Conservation (phyloP, 1,140 invertebrate genomes). For the Diorhabda carinulata region DNA sequence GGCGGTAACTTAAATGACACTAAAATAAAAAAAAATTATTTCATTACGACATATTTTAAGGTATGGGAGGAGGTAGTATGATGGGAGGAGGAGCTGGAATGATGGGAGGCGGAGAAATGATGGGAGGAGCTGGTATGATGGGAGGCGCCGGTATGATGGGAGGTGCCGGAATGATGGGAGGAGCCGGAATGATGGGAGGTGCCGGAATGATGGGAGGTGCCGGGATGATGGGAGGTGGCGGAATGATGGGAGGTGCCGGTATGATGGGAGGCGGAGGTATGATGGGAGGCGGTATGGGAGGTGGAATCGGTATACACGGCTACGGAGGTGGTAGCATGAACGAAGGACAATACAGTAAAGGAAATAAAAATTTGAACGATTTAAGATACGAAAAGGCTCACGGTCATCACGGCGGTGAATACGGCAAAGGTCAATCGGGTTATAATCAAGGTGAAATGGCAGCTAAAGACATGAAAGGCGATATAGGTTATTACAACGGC, state of each 20-base stretch:
- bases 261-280: conserved; percentile 11
- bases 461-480: conserved; percentile 52
- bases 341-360: conserved; percentile 53
- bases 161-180: conserved; percentile 12
- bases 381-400: conserved; percentile 51
- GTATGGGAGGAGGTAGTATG: conserved; percentile 32
- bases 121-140: conserved; percentile 3
- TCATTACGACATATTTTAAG: not conserved
- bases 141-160: conserved; percentile 21
- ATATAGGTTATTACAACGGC: conserved; percentile 55
- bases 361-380: conserved; percentile 53
- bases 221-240: conserved; percentile 7
- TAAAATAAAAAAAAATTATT: not conserved
- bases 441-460: conserved; percentile 51
- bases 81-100: not conserved
- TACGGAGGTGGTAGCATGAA: conserved; percentile 50
- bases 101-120: conserved; percentile 6
- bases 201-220: conserved; percentile 26
- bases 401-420: conserved; percentile 52
- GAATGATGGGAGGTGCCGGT: conserved; percentile 5
- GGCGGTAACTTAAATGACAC: not conserved
- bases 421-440: conserved; percentile 53
- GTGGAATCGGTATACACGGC: conserved; percentile 14
- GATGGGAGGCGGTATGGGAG: conserved; percentile 13
- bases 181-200: conserved; percentile 11